Percentiles rank a stretch among this genome's conserved stretches.
Conservation (phyloP, 2,888 invertebrate species). For the Zonitis immaculata region DNA sequence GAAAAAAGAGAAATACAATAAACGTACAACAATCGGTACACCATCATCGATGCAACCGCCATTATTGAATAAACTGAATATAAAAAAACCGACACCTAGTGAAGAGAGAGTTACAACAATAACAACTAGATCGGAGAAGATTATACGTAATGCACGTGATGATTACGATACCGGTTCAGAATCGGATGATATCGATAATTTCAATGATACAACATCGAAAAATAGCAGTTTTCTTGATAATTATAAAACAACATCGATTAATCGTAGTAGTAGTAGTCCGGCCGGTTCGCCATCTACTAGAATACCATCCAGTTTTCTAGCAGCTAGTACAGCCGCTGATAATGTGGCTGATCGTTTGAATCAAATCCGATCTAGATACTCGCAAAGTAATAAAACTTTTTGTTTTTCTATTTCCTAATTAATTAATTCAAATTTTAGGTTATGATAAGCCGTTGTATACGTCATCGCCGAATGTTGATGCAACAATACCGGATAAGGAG, state of each 20-base stretch:
- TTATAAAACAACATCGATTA: constrained; percentile 10
- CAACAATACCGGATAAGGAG: constrained; percentile 41
- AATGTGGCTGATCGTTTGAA: constrained; percentile 54
- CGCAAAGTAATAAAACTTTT: neutral
- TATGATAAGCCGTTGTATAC: constrained; percentile 32
- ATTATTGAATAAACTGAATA: too few relatives aligned
- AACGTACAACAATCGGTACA: constrained; percentile 47
- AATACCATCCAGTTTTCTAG: constrained; percentile 40
- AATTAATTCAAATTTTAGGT: constrained; percentile 17
- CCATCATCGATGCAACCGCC: constrained; percentile 54
- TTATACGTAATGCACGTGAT: constrained; percentile 50
- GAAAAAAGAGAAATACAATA: constrained; percentile 47
- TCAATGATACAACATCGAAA: neutral
- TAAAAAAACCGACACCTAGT: constrained; percentile 13
- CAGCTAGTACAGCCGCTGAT: constrained; percentile 31
- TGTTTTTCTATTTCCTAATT: neutral
- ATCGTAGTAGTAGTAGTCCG: too few relatives aligned
- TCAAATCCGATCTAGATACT: constrained; percentile 55
- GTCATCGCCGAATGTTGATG: constrained; percentile 14
- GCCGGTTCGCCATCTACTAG: constrained; percentile 49
- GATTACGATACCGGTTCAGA: constrained; percentile 69
- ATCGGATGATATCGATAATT: constrained; percentile 51
- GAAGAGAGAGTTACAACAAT: constrained; percentile 41
- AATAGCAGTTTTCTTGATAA: neutral
- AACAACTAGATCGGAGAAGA: constrained; percentile 53